phyloP scores from a whole-genome alignment of 23 tunicate species.

The Corella eumyota region DNA sequence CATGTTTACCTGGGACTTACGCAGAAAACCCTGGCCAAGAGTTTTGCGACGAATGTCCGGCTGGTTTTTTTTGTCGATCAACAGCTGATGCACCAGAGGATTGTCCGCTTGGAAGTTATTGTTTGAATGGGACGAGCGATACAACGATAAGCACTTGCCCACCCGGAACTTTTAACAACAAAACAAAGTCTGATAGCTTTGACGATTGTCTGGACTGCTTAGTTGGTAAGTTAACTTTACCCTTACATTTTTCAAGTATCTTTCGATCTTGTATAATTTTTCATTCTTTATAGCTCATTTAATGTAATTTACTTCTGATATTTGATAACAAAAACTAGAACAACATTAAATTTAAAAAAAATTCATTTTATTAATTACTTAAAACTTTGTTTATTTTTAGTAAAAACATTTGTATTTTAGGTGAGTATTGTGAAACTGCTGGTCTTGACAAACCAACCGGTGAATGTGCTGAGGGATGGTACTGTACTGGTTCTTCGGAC shows the following conservation, averaged over 20 bases:
- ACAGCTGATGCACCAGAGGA: conserved; percentile 14
- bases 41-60: conserved; percentile 47
- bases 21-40: conserved; percentile 35
- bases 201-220: conserved; percentile 40
- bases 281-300: no score
- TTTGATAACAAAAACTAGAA: no score
- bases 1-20: conserved; percentile 56
- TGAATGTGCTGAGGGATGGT: conserved; percentile 53
- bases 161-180: conserved; percentile 60
- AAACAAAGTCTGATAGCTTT: conserved; percentile 5
- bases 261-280: not conserved
- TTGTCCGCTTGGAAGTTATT: conserved; percentile 67
- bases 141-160: conserved; percentile 12
- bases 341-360: no score
- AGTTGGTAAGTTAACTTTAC: conserved; percentile 23
- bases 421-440: conserved; percentile 40
- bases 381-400: no score
- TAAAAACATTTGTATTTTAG: no score
- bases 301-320: no score
- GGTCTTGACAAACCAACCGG: conserved; percentile 27
- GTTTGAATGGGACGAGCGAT: conserved; percentile 40
- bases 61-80: conserved; percentile 59
- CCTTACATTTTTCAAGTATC: not conserved
- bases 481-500: conserved; percentile 40
- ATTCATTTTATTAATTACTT: no score